Evolutionary conservation across 2,797 vertebrate genomes (phyloP).

Genomic region (Eutrigla gurnardus): DNA sequence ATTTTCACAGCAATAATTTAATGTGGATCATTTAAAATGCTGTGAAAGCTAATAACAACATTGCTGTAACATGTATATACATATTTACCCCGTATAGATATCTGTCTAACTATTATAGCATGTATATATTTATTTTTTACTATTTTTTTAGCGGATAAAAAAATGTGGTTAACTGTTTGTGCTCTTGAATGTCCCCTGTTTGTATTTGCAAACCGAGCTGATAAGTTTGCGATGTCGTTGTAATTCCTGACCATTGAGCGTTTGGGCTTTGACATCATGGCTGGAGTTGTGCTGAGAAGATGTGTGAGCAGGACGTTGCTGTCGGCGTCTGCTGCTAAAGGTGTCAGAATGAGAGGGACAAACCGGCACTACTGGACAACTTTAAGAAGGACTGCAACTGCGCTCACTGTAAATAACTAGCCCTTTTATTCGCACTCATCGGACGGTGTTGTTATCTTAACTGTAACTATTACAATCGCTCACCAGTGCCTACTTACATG

Average conservation of each 20-base stretch:
- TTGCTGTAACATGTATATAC: not conserved
- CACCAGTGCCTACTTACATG: not conserved
- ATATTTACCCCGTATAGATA: too few species aligned
- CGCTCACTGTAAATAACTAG: conserved; percentile 56
- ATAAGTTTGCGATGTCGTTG: not conserved
- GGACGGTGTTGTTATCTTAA: not conserved
- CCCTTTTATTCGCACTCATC: not conserved
- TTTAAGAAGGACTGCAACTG: conserved; percentile 18
- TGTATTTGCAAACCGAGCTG: not conserved
- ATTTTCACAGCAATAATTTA: not conserved
- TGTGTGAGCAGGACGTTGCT: conserved; percentile 37
- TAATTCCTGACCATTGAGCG: fast-evolving
- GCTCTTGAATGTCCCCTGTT: conserved; percentile 43
- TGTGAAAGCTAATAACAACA: too few species aligned
- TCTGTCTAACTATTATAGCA: not conserved
- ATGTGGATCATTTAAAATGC: too few species aligned
- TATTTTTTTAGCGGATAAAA: not conserved
- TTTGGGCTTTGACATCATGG: conserved; percentile 42
- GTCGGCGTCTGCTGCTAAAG: conserved; percentile 12
- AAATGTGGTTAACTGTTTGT: not conserved
- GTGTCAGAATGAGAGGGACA: not conserved
- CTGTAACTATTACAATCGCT: not conserved
- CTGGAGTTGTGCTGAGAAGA: conserved; percentile 13
- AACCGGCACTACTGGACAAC: conserved; percentile 33
- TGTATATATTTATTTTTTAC: not conserved